Evolutionary conservation across 1,140 invertebrate genomes (phyloP), one percentile per base, ranked within the genome.

Genomic region (Drosophila oshimai): DNA sequence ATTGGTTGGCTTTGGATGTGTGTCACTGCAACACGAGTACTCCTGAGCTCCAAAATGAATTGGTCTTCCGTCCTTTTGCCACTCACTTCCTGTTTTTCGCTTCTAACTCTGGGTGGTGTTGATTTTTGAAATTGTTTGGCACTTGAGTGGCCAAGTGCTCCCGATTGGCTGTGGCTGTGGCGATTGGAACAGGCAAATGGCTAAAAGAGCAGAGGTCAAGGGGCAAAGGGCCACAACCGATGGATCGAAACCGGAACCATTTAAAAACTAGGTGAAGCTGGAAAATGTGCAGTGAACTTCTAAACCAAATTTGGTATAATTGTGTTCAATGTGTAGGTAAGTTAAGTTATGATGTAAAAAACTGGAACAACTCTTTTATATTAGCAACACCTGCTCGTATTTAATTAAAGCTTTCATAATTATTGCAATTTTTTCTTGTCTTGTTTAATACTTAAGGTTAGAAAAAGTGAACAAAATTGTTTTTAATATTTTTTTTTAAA

Each of bases 41-140:
- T 42, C 28, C 46, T 18, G 34, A 51, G 54, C 54, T 37, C 65
- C 44, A 74, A 74, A 74, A 72, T 75, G 80, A 53, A 86, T 86
- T 80, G 75, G 42, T 20, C 70, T 57, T 60, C 36, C 50, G 50
- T 50, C 26, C 44, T 41, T 60, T 64, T 26, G 4, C 15, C 26
- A 37, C 26, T 17, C 54, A 46, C 41, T 20, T 67, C 39, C 36
- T 39, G 36, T 34, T 42, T 46, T 62, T 54, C 24, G 15, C 17
- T 37, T 60, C 36, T 36, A 42, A 45, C 33, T 50, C 47, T 26
- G 45, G 37, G 49, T 77, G 69, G 64, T 79, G 79, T 86, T 84
- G 79, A 84, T 84, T 84, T 83, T 84, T 84, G 80, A 84, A 84
- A 86, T 86, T 84, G 74, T 79, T 86, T 86, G 80, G 80, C 80